Percentiles rank a stretch among this genome's conserved stretches.
These are phyloP conservation scores for Lasioglossum vierecki DNA, from an alignment of 2,888 invertebrate genomes.

Conservation along the genomic window DNA sequence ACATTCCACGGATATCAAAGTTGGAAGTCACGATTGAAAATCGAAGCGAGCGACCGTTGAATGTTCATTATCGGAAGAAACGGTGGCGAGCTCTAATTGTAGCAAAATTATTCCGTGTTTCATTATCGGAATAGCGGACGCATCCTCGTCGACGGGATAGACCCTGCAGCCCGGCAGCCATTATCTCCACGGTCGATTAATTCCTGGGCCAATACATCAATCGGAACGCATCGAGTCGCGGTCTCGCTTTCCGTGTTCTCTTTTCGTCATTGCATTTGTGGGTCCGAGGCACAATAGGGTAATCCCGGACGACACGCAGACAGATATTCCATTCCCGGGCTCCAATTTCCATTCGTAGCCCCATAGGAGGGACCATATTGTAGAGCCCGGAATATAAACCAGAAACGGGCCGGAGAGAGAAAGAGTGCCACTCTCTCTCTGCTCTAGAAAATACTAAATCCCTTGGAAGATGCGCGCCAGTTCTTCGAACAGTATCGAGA, in stretches of 20 bases:
- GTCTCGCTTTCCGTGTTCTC: slow-evolving; percentile 21
- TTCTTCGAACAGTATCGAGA: slow-evolving; percentile 36
- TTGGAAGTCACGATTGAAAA: slow-evolving; percentile 3
- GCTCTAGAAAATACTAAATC: slow-evolving; percentile 39
- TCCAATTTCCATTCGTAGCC: slow-evolving; percentile 13
- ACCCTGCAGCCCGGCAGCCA: slow-evolving; percentile 1
- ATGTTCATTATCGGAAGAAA: slow-evolving; percentile 24
- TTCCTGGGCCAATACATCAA: slow-evolving; percentile 42
- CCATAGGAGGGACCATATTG: slow-evolving; percentile 16
- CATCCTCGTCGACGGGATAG: neutral
- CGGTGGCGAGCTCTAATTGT: slow-evolving; percentile 20
- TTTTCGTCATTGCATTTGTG: slow-evolving; percentile 29
- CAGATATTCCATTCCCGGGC: slow-evolving; percentile 34
- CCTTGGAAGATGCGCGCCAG: slow-evolving; percentile 24
- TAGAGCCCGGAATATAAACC: slow-evolving; percentile 42
- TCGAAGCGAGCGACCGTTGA: neutral
- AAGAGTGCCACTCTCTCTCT: neutral
- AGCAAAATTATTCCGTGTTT: slow-evolving; percentile 45
- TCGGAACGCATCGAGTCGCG: slow-evolving; percentile 10
- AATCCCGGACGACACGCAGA: slow-evolving; percentile 16
- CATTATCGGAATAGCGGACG: slow-evolving; percentile 11
- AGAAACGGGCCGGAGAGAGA: slow-evolving; percentile 10
- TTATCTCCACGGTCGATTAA: slow-evolving; percentile 49
- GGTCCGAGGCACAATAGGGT: slow-evolving; percentile 33
- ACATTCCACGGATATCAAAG: slow-evolving; percentile 1